A percentile compares a stretch with the other conserved stretches of the same genome.
These are phyloP conservation scores for Ciconia maguari DNA, from an alignment of 2,113 vertebrate genomes.

Conservation along the genomic window DNA sequence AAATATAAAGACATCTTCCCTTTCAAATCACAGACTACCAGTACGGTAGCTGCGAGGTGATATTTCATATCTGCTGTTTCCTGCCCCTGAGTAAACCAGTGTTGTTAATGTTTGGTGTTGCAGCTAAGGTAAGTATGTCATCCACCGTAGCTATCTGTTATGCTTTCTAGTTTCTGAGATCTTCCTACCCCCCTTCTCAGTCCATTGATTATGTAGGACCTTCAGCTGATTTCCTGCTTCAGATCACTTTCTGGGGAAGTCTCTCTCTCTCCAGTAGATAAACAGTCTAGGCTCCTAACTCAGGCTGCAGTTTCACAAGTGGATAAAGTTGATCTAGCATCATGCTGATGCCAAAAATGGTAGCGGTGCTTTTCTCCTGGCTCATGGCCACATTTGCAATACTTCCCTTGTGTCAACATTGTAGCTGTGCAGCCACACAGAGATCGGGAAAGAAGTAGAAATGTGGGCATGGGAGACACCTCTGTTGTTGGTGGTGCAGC, in stretches of 20 bases:
- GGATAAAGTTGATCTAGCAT: background rate
- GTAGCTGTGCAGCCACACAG: background rate
- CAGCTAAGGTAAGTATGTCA: background rate
- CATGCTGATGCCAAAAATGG: background rate
- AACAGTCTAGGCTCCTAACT: background rate
- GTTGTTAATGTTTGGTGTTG: background rate
- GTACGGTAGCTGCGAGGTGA: background rate
- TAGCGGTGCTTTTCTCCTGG: background rate
- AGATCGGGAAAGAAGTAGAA: background rate
- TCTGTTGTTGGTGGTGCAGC: background rate
- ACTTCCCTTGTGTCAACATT: accelerated
- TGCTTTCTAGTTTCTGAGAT: accelerated
- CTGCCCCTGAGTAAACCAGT: background rate
- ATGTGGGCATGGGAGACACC: background rate
- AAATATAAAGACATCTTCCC: background rate
- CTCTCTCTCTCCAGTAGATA: background rate
- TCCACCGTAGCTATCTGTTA: background rate
- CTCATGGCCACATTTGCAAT: background rate
- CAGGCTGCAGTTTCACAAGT: background rate
- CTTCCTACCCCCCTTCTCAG: background rate
- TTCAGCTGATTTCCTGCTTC: background rate
- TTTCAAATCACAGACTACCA: background rate
- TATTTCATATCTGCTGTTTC: background rate
- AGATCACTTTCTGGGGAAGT: background rate
- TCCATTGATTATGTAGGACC: background rate